These are phyloP conservation scores for Premnoplex brunnescens DNA, from an alignment of 2,797 vertebrate genomes.

Conservation along the genomic window DNA sequence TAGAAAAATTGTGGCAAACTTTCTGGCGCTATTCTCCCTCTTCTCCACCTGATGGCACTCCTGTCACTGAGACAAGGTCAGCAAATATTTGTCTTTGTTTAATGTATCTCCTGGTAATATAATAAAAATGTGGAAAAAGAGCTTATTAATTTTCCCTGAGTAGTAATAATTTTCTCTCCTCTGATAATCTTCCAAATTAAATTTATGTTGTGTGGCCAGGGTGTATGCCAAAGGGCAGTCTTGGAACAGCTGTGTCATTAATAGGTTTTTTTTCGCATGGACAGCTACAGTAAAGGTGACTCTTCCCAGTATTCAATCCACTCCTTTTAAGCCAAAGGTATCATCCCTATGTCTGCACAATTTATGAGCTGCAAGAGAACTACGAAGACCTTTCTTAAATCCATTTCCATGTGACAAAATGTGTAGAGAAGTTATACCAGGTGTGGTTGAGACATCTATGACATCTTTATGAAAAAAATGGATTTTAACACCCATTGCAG, in stretches of 20 bases:
- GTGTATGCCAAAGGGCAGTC: constrained; percentile 13
- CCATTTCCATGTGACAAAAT: background rate
- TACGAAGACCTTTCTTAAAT: background rate
- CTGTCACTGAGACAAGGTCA: constrained; percentile 80
- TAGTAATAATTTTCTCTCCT: constrained; percentile 39
- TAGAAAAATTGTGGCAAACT: constrained; percentile 86
- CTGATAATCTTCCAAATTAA: constrained; percentile 23
- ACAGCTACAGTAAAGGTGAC: background rate
- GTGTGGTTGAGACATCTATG: constrained; percentile 59
- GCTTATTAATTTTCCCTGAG: background rate
- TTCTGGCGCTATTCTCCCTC: constrained; percentile 85
- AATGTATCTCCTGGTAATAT: background rate
- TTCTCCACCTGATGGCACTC: constrained; percentile 79
- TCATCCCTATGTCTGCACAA: background rate
- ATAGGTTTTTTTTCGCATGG: background rate
- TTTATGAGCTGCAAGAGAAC: background rate
- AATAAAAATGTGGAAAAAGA: background rate
- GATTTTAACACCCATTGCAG: constrained; percentile 59
- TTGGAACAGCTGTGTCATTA: background rate
- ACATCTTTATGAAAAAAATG: constrained; percentile 46
- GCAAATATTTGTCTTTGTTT: background rate
- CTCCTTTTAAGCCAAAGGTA: background rate
- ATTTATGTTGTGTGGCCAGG: background rate
- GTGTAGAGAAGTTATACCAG: background rate
- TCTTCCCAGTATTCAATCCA: background rate